Percentiles rank a stretch among this genome's conserved stretches.
Conservation (phyloP, 2,113 vertebrate genomes). For the Phylloscopus trochilus region DNA sequence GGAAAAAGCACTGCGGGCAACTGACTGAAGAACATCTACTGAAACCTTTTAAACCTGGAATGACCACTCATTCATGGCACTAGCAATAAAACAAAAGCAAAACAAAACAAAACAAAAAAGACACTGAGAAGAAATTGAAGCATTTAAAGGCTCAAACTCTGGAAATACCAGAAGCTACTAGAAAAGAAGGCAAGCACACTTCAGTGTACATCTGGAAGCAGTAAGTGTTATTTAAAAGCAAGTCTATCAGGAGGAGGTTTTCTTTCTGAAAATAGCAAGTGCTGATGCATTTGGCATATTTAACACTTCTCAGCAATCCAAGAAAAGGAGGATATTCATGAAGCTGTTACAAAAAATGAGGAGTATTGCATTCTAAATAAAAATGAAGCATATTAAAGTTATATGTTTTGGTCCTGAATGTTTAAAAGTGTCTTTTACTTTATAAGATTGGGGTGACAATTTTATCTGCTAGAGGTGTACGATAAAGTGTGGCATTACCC, state of each 20-base stretch:
- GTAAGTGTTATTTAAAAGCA: conserved; percentile 29
- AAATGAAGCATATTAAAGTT: background rate
- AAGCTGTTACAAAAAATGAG: background rate
- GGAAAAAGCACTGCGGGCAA: background rate
- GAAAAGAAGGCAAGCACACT: conserved; percentile 13
- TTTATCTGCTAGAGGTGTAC: background rate
- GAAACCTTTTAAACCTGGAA: background rate
- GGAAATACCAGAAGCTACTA: background rate
- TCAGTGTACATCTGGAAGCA: conserved; percentile 4
- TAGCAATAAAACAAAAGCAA: background rate
- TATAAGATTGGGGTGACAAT: background rate
- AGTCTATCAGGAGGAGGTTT: conserved; percentile 20
- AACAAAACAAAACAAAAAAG: background rate
- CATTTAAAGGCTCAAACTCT: background rate
- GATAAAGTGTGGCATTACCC: background rate
- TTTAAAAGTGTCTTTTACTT: background rate
- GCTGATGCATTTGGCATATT: conserved; percentile 9
- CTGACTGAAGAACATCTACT: background rate
- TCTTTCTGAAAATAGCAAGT: conserved; percentile 17
- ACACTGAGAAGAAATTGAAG: background rate
- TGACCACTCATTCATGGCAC: background rate
- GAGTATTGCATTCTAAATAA: background rate
- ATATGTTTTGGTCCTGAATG: background rate
- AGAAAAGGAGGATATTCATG: background rate
- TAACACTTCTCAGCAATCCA: conserved; percentile 11